phyloP scores from a whole-genome alignment of 1,140 invertebrate genomes.

The Dryas iulia region DNA sequence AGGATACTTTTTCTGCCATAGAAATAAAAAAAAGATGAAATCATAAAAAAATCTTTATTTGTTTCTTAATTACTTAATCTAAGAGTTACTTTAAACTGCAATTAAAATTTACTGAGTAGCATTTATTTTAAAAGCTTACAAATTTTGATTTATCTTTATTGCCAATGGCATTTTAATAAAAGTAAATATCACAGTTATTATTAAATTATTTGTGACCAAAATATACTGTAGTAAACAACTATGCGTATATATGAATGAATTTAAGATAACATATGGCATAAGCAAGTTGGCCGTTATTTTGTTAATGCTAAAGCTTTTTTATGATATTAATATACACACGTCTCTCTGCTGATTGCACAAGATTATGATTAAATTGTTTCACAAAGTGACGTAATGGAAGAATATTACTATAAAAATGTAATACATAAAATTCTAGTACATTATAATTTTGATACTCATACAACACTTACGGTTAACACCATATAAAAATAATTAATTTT shows the following conservation, averaged over 20 bases:
- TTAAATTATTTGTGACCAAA: slow-evolving; percentile 73
- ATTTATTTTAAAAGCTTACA: slow-evolving; percentile 55
- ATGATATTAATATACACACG: slow-evolving; percentile 22
- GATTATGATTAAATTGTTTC: slow-evolving; percentile 31
- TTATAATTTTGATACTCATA: slow-evolving; percentile 16
- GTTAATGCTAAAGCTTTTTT: slow-evolving; percentile 16
- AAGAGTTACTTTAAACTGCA: slow-evolving; percentile 48
- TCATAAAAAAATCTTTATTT: slow-evolving; percentile 29
- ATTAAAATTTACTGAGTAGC: slow-evolving; percentile 52
- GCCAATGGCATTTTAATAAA: slow-evolving; percentile 69
- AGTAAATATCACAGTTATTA: slow-evolving; percentile 79
- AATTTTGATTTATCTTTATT: slow-evolving; percentile 70
- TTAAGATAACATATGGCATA: not conserved
- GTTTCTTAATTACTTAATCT: slow-evolving; percentile 26
- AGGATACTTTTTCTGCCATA: too few species aligned
- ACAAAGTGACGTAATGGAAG: slow-evolving; percentile 34
- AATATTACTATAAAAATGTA: slow-evolving; percentile 27
- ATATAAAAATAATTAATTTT: slow-evolving; percentile 67
- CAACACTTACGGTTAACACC: slow-evolving; percentile 18
- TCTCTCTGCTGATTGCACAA: slow-evolving; percentile 52
- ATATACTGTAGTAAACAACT: slow-evolving; percentile 46
- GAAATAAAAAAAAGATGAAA: not conserved
- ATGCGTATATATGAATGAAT: slow-evolving; percentile 11
- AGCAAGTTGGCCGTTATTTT: not conserved
- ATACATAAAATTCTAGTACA: slow-evolving; percentile 19